Conservation (phyloP, 2,888 invertebrate genomes). For the Nomada fabriciana region DNA sequence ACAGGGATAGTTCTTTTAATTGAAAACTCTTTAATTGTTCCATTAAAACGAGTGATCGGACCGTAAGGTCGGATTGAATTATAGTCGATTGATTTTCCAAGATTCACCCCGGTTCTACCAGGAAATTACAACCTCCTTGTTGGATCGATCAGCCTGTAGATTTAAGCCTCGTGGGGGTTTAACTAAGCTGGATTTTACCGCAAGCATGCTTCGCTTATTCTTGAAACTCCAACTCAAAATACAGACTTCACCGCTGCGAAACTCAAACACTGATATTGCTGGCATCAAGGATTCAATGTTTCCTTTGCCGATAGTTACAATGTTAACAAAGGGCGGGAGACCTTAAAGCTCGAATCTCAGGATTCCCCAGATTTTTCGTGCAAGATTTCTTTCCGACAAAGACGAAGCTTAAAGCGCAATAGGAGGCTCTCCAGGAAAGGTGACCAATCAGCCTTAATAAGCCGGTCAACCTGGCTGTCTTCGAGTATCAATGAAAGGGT, state of each 20-base stretch:
- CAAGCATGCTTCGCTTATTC: neutral
- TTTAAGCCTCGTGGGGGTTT: neutral
- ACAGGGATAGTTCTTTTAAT: conserved; percentile 14
- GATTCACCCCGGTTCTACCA: neutral
- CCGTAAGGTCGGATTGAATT: neutral
- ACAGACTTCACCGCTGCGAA: neutral
- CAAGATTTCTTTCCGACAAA: neutral
- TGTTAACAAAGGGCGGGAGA: too few relatives aligned
- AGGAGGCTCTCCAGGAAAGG: neutral
- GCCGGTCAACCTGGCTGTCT: conserved; percentile 1
- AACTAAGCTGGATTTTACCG: neutral
- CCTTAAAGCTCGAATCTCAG: too few relatives aligned
- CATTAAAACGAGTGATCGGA: conserved; percentile 6
- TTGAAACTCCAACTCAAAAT: neutral
- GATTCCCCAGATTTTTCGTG: too few relatives aligned
- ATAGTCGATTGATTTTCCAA: conserved; percentile 3
- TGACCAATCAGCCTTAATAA: conserved; percentile 16
- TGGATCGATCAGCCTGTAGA: conserved; percentile 1
- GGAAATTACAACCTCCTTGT: neutral
- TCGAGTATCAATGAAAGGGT: conserved; percentile 1
- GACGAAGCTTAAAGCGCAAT: conserved; percentile 15
- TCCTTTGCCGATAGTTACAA: too few relatives aligned
- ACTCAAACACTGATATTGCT: neutral
- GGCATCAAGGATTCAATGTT: too few relatives aligned
- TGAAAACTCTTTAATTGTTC: conserved; percentile 18